Conservation (phyloP, 2,888 invertebrate genomes). For the Lottia gigantea region DNA sequence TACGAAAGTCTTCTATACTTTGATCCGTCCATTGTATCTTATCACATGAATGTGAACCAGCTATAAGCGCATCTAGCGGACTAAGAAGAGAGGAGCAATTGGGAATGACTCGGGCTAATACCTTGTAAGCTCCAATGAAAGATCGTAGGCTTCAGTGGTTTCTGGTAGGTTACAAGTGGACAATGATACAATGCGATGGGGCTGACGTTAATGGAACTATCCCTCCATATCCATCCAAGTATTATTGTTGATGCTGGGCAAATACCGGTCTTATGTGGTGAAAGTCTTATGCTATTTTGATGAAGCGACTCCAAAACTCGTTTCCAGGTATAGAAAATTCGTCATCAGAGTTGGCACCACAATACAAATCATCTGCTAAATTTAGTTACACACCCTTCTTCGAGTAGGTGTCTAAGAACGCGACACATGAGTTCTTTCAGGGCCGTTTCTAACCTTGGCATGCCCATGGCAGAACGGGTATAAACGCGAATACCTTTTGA, state of each 20-base stretch:
- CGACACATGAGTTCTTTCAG: constrained; percentile 30
- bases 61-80: too few species aligned
- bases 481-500: constrained; percentile 37
- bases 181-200: too few species aligned
- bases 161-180: too few species aligned
- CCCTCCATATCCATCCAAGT: too few species aligned
- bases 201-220: too few species aligned
- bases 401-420: constrained; percentile 22
- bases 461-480: constrained; percentile 23
- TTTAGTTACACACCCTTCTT: constrained; percentile 28
- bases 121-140: too few species aligned
- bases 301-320: constrained; percentile 22
- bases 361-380: constrained; percentile 32
- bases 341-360: constrained; percentile 19
- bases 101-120: too few species aligned
- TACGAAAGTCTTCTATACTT: too few species aligned
- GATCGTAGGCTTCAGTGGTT: too few species aligned
- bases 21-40: too few species aligned
- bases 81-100: too few species aligned
- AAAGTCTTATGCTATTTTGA: constrained; percentile 17
- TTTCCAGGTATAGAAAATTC: constrained; percentile 19
- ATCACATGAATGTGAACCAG: too few species aligned
- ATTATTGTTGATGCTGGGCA: constrained; percentile 16
- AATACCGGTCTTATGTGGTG: constrained; percentile 28
- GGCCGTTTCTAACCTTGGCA: constrained; percentile 43